These are phyloP conservation scores for Otus sunia DNA, from an alignment of 2,113 vertebrate genomes.

Conservation along the genomic window DNA sequence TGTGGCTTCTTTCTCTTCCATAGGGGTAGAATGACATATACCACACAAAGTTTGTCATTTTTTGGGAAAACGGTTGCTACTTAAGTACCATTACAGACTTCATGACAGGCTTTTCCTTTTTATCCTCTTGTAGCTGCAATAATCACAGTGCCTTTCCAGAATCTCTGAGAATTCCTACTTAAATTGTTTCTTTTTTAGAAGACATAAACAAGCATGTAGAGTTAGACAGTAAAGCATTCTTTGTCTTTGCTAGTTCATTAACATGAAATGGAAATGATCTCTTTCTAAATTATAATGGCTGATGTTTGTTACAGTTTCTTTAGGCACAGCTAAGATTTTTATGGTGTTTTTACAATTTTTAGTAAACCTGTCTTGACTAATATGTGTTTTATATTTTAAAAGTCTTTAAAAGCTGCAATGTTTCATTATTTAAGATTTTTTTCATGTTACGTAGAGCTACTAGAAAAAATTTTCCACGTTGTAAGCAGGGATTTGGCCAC, in stretches of 20 bases:
- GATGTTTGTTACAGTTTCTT: background rate
- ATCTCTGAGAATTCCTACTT: background rate
- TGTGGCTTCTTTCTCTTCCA: background rate
- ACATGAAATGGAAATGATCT: background rate
- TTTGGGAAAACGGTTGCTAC: accelerated
- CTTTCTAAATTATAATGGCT: background rate
- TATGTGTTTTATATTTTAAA: background rate
- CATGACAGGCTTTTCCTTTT: background rate
- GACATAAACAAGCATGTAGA: background rate
- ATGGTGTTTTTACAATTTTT: background rate
- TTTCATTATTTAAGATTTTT: constrained; percentile 35
- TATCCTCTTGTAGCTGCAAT: background rate
- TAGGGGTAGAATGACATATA: background rate
- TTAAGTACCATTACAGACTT: background rate
- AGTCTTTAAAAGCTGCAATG: background rate
- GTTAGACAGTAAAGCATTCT: background rate
- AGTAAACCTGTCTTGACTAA: background rate
- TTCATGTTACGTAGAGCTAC: background rate
- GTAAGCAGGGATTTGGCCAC: background rate
- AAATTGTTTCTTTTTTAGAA: background rate
- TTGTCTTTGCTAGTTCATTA: background rate
- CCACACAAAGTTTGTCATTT: background rate
- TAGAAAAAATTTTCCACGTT: background rate
- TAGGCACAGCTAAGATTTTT: background rate
- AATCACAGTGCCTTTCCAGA: background rate